A percentile compares a stretch with the other conserved stretches of the same genome.
Conservation (phyloP, 1,140 invertebrate species). For the Pachyrhynchus sulphureomaculatus region DNA sequence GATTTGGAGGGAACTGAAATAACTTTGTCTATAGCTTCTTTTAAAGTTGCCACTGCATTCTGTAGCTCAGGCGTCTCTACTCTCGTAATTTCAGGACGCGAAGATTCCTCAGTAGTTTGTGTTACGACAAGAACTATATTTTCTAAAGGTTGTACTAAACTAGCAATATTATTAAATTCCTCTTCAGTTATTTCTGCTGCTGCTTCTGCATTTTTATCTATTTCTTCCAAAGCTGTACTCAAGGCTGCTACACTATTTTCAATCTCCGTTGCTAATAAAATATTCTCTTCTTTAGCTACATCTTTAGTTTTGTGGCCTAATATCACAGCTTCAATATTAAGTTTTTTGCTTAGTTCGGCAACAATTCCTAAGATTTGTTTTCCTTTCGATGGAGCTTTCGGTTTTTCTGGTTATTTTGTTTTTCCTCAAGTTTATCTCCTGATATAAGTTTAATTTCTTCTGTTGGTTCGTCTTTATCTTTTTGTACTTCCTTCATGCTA, state of each 20-base stretch:
- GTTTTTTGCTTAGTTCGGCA: slow-evolving; percentile 24
- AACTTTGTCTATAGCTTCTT: slow-evolving; percentile 15
- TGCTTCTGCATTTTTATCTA: neutral
- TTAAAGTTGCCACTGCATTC: slow-evolving; percentile 16
- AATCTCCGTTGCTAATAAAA: slow-evolving; percentile 1
- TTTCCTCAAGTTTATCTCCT: neutral
- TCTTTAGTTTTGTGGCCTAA: slow-evolving; percentile 10
- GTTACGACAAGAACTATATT: slow-evolving; percentile 9
- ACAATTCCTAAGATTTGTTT: slow-evolving; percentile 24
- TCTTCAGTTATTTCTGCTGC: slow-evolving; percentile 5
- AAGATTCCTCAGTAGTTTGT: slow-evolving; percentile 7
- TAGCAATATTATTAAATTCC: slow-evolving; percentile 1
- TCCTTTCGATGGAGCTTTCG: neutral
- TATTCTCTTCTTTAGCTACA: neutral
- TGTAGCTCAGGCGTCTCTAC: slow-evolving; percentile 14
- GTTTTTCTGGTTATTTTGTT: neutral
- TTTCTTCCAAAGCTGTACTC: slow-evolving; percentile 1
- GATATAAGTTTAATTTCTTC: neutral
- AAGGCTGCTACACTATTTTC: slow-evolving; percentile 1
- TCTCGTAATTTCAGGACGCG: slow-evolving; percentile 9
- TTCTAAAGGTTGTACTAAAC: slow-evolving; percentile 19
- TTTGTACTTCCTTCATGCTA: neutral
- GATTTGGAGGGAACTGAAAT: neutral
- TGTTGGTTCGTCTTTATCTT: too few relatives aligned
- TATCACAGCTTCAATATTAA: slow-evolving; percentile 23